phyloP scores from a whole-genome alignment of 2,113 vertebrate genomes.

The Pedionomus torquatus region DNA sequence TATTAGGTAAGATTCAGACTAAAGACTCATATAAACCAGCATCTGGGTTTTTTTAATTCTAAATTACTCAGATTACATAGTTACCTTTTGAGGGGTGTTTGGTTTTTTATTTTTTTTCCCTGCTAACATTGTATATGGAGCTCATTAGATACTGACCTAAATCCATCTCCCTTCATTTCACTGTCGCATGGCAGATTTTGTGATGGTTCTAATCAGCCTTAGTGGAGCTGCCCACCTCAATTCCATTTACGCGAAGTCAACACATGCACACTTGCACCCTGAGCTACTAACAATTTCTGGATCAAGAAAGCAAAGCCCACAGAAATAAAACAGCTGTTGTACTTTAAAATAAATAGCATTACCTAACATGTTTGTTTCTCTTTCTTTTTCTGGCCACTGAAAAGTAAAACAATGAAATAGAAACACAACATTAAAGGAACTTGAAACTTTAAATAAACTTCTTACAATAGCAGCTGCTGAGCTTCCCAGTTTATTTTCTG shows the following conservation, averaged over 20 bases:
- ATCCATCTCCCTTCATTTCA: conserved; percentile 39
- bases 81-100: background rate
- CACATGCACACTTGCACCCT: background rate
- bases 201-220: conserved; percentile 39
- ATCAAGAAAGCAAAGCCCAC: background rate
- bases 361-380: background rate
- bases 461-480: background rate
- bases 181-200: background rate
- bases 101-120: background rate
- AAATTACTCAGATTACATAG: background rate
- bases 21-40: background rate
- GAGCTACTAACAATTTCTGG: background rate
- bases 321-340: background rate
- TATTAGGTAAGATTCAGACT: background rate
- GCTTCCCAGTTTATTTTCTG: background rate
- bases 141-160: conserved; percentile 41
- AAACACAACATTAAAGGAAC: background rate
- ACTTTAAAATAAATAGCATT: background rate
- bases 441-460: background rate
- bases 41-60: background rate
- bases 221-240: conserved; percentile 27
- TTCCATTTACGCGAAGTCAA: background rate
- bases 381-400: background rate
- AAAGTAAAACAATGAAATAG: background rate
- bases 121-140: background rate